These are phyloP conservation scores for Subacronicta megacephala DNA, from an alignment of 2,888 invertebrate species.

Conservation along the genomic window DNA sequence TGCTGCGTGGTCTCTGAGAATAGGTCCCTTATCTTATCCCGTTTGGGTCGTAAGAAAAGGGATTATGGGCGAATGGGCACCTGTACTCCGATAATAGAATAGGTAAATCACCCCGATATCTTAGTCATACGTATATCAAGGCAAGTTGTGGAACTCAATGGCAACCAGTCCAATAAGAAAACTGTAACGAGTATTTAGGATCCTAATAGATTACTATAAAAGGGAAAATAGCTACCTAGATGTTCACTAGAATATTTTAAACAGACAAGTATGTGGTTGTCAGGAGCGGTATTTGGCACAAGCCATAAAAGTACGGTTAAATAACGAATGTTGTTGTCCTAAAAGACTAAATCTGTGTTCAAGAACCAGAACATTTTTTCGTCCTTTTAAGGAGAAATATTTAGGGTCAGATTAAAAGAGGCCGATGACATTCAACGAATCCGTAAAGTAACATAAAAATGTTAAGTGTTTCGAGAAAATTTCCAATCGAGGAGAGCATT, in stretches of 20 bases:
- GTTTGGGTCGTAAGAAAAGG: slow-evolving; percentile 35
- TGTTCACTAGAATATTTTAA: slow-evolving; percentile 47
- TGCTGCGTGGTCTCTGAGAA: slow-evolving; percentile 12
- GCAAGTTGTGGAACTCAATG: slow-evolving; percentile 7
- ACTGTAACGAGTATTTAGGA: slow-evolving; percentile 25
- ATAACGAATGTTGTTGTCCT: slow-evolving; percentile 35
- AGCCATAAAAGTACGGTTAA: slow-evolving; percentile 42
- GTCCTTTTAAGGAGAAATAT: slow-evolving; percentile 48
- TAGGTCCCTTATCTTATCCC: slow-evolving; percentile 31
- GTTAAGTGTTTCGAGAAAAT: slow-evolving; percentile 50
- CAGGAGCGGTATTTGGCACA: slow-evolving; percentile 37
- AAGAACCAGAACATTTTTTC: slow-evolving; percentile 45
- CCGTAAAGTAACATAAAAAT: slow-evolving; percentile 54
- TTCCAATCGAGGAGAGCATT: slow-evolving; percentile 34
- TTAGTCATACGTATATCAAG: slow-evolving; percentile 16
- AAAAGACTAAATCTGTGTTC: slow-evolving; percentile 22
- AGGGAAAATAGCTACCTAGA: slow-evolving; percentile 16
- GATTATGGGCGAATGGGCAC: slow-evolving; percentile 28
- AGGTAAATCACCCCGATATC: slow-evolving; percentile 41
- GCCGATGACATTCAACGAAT: slow-evolving; percentile 47
- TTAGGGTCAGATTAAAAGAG: slow-evolving; percentile 56
- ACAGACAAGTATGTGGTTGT: slow-evolving; percentile 9
- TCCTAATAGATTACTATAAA: slow-evolving; percentile 31
- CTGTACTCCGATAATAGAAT: slow-evolving; percentile 40
- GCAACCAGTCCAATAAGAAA: slow-evolving; percentile 15